phyloP scores from a whole-genome alignment of 2,113 vertebrate genomes.

The Cyrtonyx montezumae region DNA sequence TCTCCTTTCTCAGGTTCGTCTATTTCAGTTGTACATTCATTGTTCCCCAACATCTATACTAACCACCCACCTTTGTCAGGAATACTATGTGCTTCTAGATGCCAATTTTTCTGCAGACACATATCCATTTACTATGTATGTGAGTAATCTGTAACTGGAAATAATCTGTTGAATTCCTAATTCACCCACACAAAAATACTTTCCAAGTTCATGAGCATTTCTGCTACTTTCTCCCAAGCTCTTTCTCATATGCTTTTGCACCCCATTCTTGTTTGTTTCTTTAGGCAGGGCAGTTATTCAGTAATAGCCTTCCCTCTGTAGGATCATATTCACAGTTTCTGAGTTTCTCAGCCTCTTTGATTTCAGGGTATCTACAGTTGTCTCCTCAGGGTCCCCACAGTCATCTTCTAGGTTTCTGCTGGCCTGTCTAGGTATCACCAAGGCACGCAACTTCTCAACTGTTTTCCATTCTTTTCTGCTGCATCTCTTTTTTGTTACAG shows the following conservation, averaged over 20 bases:
- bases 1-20: neutral
- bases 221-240: neutral
- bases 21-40: neutral
- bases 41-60: neutral
- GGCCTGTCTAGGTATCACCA: neutral
- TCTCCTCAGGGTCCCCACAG: neutral
- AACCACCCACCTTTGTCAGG: neutral
- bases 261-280: neutral
- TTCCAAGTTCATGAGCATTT: neutral
- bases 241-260: neutral
- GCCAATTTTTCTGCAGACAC: neutral
- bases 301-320: neutral
- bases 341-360: neutral
- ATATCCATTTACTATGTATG: neutral
- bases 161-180: neutral
- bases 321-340: neutral
- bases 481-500: neutral
- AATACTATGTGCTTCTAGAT: neutral
- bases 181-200: fast-evolving
- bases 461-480: neutral
- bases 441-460: neutral
- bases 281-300: neutral
- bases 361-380: neutral
- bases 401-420: neutral
- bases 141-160: neutral